phyloP scores from a whole-genome alignment of 2,888 invertebrate species.

The Himalopsyche anomala region DNA sequence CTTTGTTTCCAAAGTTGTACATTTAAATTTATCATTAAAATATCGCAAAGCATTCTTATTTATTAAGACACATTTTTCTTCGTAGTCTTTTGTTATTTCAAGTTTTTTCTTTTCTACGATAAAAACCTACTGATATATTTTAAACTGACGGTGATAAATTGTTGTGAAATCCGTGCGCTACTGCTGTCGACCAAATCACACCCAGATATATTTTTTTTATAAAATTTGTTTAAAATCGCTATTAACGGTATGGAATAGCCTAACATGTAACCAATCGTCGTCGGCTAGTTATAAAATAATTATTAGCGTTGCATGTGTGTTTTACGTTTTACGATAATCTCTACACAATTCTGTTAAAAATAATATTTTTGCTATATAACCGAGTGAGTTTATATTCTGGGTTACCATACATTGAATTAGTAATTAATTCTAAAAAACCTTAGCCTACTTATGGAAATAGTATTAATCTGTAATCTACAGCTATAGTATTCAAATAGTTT shows the following conservation, averaged over 20 bases:
- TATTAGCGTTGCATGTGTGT: neutral
- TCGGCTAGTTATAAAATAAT: neutral
- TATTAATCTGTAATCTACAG: no score
- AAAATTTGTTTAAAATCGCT: neutral
- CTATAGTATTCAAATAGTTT: no score
- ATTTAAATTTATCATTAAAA: no score
- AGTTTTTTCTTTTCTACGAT: no score
- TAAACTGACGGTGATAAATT: no score
- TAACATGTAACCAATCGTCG: neutral
- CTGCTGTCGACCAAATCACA: neutral
- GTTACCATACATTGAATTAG: neutral
- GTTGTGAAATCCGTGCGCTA: no score
- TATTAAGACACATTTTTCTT: no score
- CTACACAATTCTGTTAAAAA: neutral
- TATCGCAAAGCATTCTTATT: no score
- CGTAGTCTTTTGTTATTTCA: no score
- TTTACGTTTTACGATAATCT: neutral
- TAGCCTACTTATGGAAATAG: neutral
- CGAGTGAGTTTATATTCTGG: neutral
- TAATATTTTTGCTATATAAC: no score
- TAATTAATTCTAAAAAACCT: neutral
- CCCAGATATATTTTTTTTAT: neutral
- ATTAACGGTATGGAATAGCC: neutral
- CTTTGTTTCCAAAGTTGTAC: no score
- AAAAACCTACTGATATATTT: no score